Evolutionary conservation across 1,140 invertebrate species (phyloP), one percentile per base, ranked within the genome.

Genomic region (Sycophaga agraensis): DNA sequence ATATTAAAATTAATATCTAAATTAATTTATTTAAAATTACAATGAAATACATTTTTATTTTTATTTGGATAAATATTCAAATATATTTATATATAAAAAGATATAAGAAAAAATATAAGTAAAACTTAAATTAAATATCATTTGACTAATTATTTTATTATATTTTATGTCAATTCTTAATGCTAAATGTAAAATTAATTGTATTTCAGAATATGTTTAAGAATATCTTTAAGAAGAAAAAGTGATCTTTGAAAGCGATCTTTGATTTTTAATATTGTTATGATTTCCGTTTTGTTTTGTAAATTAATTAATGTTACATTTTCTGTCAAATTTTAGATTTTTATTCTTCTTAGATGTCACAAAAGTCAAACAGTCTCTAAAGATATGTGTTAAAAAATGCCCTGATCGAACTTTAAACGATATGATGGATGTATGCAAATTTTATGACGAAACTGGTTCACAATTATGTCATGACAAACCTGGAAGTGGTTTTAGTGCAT

Each of bases 321-420:
- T 4, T 16, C n/a, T 50, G 42, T 39, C 68, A 19, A 59, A 64
- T 76, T 82, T 45, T 68, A 89, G 87, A 26, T 93, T 87, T 73
- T 79, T 97, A 22, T 91, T 96, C 67, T 96, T 91, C 74, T 86
- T 95, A 76, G 88, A 96, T 78, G 82, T 93, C 4, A 84, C 82
- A 56, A 85, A 95, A 71, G 80, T 93, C 1, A 84, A 85, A 42
- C 83, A 88, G 40, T 90, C 92, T 0, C 76, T 94, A 21, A 91
- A 93, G 79, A 89, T 97, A 62, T 97, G 95, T 80, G 93, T 97
- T 0, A 90, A 91, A 70, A 78, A 90, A 77, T 97, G 94, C 81
- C 94, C 94, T 0, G 84, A 86, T 64, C 83, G 78, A 62, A 85
- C 83, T 17, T 69, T 96, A 40, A 78, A 80, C 1, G 83, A 79